Conservation (phyloP, 2,113 vertebrate species). For the Jaculus jaculus region DNA sequence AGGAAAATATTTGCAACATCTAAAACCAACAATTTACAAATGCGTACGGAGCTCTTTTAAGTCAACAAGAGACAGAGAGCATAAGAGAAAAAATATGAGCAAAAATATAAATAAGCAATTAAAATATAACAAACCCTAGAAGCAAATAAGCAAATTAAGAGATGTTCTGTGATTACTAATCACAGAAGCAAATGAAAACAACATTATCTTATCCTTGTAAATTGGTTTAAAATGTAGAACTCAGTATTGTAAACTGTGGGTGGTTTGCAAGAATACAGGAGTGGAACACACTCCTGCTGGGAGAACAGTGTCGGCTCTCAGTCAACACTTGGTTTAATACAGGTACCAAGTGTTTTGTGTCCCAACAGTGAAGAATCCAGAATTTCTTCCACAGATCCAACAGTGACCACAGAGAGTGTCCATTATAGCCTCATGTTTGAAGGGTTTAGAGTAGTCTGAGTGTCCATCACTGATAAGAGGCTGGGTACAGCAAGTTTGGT, state of each 20-base stretch:
- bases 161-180: background rate
- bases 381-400: background rate
- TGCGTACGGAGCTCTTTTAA: slow-evolving; percentile 27
- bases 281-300: accelerated
- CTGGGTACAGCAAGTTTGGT: background rate
- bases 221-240: slow-evolving; percentile 9
- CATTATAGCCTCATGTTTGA: background rate
- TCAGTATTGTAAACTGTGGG: background rate
- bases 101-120: slow-evolving; percentile 36
- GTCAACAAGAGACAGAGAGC: slow-evolving; percentile 25
- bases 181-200: slow-evolving; percentile 31
- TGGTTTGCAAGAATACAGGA: background rate
- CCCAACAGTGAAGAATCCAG: background rate
- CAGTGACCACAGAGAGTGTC: background rate
- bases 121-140: slow-evolving; percentile 9
- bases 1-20: slow-evolving; percentile 22
- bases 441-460: background rate
- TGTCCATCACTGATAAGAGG: background rate
- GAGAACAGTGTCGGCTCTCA: background rate
- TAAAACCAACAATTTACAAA: slow-evolving; percentile 29
- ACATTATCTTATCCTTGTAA: background rate
- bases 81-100: background rate
- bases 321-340: background rate
- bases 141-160: slow-evolving; percentile 30
- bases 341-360: background rate